These are phyloP conservation scores for Cyclopterus lumpus DNA, from an alignment of 2,797 vertebrate genomes.

Conservation along the genomic window DNA sequence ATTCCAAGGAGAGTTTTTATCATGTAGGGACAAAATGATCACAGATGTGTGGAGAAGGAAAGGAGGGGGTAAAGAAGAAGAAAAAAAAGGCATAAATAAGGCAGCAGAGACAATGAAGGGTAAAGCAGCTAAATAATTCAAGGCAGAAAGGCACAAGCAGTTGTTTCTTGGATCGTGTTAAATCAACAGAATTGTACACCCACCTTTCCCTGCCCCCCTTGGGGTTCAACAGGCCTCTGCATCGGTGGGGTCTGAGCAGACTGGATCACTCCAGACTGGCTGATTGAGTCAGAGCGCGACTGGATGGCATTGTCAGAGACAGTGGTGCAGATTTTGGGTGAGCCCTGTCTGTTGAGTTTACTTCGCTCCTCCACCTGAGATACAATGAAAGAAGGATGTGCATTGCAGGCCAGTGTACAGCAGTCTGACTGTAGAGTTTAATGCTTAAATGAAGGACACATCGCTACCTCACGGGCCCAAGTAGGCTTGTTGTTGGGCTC, in stretches of 20 bases:
- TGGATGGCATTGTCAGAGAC: slow-evolving; percentile 89
- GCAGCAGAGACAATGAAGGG: slow-evolving; percentile 26
- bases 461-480: slow-evolving; percentile 87
- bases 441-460: not conserved
- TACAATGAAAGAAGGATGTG: not conserved
- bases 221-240: slow-evolving; percentile 93
- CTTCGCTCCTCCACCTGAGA: slow-evolving; percentile 92
- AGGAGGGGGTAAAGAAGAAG: slow-evolving; percentile 32
- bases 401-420: not conserved
- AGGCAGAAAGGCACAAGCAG: slow-evolving; percentile 16
- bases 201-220: slow-evolving; percentile 94
- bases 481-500: slow-evolving; percentile 91
- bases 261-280: slow-evolving; percentile 82
- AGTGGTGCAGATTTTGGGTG: slow-evolving; percentile 90
- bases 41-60: slow-evolving; percentile 19
- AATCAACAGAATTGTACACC: slow-evolving; percentile 41
- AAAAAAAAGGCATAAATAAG: slow-evolving; percentile 39
- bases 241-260: slow-evolving; percentile 92
- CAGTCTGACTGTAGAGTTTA: not conserved
- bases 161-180: not conserved
- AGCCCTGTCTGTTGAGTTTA: slow-evolving; percentile 91
- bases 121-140: slow-evolving; percentile 42
- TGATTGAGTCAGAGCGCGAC: slow-evolving; percentile 86
- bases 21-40: slow-evolving; percentile 14
- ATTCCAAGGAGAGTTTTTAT: slow-evolving; percentile 25